These are phyloP conservation scores for Centruroides sculpturatus DNA, from an alignment of 1,140 invertebrate genomes.

Conservation along the genomic window DNA sequence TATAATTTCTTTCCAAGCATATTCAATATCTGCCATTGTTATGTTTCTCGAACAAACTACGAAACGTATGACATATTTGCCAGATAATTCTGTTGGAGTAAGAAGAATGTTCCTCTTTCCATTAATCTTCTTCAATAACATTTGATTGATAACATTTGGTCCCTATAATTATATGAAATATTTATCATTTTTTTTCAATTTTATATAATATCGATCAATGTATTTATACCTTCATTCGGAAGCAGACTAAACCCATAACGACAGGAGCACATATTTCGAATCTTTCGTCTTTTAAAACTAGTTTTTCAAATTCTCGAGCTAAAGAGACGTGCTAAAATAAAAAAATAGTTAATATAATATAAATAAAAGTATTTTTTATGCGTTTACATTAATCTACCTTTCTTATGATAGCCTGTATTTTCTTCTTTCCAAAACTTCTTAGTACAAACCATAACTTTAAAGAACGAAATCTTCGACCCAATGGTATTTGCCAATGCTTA, in stretches of 20 bases:
- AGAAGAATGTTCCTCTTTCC: constrained; percentile 67
- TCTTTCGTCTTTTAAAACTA: constrained; percentile 49
- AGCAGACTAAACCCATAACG: constrained; percentile 71
- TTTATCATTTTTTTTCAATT: neutral
- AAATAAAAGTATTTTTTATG: no score
- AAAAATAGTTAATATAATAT: neutral
- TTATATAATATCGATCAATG: neutral
- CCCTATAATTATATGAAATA: constrained; percentile 36
- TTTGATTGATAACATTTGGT: constrained; percentile 51
- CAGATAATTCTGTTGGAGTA: constrained; percentile 52
- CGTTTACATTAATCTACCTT: constrained; percentile 28
- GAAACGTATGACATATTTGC: constrained; percentile 59
- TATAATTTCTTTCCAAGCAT: constrained; percentile 65
- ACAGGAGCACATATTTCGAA: constrained; percentile 62
- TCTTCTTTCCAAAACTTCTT: constrained; percentile 57
- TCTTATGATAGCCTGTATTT: constrained; percentile 61
- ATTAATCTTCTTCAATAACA: constrained; percentile 57
- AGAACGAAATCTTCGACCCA: constrained; percentile 76
- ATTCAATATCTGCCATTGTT: constrained; percentile 54
- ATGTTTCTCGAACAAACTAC: constrained; percentile 60
- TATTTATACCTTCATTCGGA: constrained; percentile 59
- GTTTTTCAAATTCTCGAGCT: constrained; percentile 56
- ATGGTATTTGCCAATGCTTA: constrained; percentile 85
- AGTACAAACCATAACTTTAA: constrained; percentile 92
- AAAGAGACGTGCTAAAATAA: constrained; percentile 44